Percentiles rank a stretch among this genome's conserved stretches.
These are phyloP conservation scores for Mythimna albipuncta DNA, from an alignment of 2,888 invertebrate genomes.

Conservation along the genomic window DNA sequence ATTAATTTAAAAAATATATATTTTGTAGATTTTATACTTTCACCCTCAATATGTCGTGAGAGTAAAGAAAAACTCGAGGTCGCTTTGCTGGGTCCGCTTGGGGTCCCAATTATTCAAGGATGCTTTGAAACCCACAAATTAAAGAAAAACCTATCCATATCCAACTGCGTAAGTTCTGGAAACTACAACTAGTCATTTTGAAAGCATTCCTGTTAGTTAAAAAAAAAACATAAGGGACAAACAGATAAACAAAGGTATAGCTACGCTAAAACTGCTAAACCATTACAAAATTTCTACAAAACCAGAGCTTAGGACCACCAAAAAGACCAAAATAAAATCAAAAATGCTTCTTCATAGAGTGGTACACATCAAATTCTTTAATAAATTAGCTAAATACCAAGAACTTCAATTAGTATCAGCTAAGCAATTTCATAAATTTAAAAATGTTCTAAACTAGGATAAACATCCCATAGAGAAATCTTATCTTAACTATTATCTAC, in stretches of 20 bases:
- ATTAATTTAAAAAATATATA: background rate
- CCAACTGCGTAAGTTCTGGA: background rate
- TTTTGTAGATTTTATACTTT: background rate
- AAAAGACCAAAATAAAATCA: background rate
- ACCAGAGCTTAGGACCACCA: too few species aligned
- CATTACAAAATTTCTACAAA: background rate
- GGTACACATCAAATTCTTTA: background rate
- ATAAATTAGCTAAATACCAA: background rate
- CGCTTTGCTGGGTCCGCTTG: background rate
- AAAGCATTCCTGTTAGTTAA: background rate
- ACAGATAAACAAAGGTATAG: background rate
- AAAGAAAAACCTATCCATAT: background rate
- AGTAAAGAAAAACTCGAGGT: background rate
- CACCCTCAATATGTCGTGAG: background rate
- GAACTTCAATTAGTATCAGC: background rate
- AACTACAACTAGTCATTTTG: background rate
- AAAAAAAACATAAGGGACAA: background rate
- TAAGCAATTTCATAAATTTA: background rate
- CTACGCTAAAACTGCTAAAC: too few species aligned
- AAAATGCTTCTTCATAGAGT: background rate
- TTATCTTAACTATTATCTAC: background rate
- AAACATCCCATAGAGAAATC: background rate
- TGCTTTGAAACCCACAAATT: background rate
- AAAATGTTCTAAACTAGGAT: too few species aligned
- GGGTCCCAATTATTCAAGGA: conserved; percentile 28